These are phyloP conservation scores for Eucera pruinosa DNA, from an alignment of 2,888 invertebrate genomes.

Conservation along the genomic window DNA sequence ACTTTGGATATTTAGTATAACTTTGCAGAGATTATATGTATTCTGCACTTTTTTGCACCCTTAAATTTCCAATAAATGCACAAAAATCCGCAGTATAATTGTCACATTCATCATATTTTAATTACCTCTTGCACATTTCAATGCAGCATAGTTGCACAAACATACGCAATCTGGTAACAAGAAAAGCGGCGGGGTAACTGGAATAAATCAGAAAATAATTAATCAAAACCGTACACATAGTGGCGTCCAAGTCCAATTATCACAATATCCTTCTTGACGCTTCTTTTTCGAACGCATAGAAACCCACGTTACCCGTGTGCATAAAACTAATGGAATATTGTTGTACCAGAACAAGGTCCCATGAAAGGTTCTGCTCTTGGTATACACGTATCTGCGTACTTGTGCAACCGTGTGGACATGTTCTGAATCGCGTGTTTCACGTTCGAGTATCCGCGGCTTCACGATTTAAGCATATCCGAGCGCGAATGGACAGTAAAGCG, in stretches of 20 bases:
- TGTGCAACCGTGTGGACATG: conserved; percentile 1
- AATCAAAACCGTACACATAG: too few species aligned
- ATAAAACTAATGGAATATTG: conserved; percentile 70
- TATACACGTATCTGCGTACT: conserved; percentile 7
- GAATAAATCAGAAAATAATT: too few species aligned
- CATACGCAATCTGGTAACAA: too few species aligned
- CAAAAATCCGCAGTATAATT: too few species aligned
- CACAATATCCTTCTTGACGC: conserved; percentile 3
- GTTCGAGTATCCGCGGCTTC: conserved; percentile 3
- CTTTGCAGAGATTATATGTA: too few species aligned
- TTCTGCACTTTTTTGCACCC: too few species aligned
- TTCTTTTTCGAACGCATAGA: conserved; percentile 17
- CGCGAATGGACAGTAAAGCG: conserved; percentile 30
- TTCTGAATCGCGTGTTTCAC: conserved; percentile 6
- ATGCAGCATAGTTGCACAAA: too few species aligned
- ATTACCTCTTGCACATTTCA: too few species aligned
- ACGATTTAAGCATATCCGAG: conserved; percentile 51
- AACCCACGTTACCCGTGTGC: conserved; percentile 35
- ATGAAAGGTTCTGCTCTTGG: conserved; percentile 35
- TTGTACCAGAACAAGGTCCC: conserved; percentile 50
- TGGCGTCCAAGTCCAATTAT: not conserved
- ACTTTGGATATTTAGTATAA: too few species aligned
- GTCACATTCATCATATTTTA: too few species aligned
- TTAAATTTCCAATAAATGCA: too few species aligned
- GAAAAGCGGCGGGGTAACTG: too few species aligned